Evolutionary conservation across 2,797 vertebrate genomes (phyloP), one percentile per base, ranked within the genome.

Genomic region (Cyprinella venusta): DNA sequence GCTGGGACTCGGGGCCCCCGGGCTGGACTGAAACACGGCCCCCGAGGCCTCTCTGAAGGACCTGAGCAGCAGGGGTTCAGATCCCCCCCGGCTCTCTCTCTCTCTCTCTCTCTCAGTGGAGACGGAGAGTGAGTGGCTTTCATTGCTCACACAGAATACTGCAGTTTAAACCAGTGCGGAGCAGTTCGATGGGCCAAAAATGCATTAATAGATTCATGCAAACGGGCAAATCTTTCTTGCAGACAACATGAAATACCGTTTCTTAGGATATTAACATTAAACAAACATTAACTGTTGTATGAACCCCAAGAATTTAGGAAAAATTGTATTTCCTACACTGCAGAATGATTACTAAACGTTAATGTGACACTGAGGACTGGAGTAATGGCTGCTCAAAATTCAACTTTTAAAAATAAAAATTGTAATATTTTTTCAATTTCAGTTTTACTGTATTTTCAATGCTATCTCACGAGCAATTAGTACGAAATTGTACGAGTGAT

Each of bases 41-140:
- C 89, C 88, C 83, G 81, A 83, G 89, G 88, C 88, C 87, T 84
- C 68, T 83, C 85, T 88, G 84, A 86, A 86, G 84, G 87, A 84
- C 83, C 86, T 69, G 79, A 86, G 83, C 86, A 85, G 81, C 61
- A 82, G 83, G 81, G 81, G 76, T 64, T 82, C 68, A 82, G 85
- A 69, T 56, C 84, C 64, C 54, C 71, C 64, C 59, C 54, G 54
- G 48, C 56, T 54, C 71, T 65, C 45, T 74, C 54, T 26, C 83
- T 63, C 54, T 26, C 83, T 63, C 79, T 69, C 74, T 83, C 84
- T 81, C 48, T 84, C 54, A 12, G 48, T 76, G 64, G 68, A 78
- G 63, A 71, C 69, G 42, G 52, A 65, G 71, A 80, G 76, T 71
- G 86, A 56, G 52, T 65, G 79, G 64, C 54, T 76, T 82, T 56